phyloP scores from a whole-genome alignment of 2,888 invertebrate genomes.

The Drymonia ruficornis region DNA sequence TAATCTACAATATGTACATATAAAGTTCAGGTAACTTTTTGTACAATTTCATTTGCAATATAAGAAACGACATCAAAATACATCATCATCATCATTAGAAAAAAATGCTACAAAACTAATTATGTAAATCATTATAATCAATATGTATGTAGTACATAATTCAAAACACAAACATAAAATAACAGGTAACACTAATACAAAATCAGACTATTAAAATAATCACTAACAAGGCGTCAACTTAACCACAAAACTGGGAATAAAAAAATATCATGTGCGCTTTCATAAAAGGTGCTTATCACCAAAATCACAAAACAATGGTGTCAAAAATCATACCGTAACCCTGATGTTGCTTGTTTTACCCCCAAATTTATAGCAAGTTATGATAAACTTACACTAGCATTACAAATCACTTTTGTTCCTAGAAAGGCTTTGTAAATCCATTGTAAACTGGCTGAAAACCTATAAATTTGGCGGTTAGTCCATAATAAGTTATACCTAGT shows the following conservation, averaged over 20 bases:
- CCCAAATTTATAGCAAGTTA: too few species aligned
- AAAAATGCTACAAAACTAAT: conserved; percentile 33
- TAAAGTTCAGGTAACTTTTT: conserved; percentile 77
- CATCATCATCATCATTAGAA: conserved; percentile 27
- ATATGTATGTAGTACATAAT: conserved; percentile 22
- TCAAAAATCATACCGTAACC: conserved; percentile 38
- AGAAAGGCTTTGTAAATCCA: too few species aligned
- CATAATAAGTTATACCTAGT: conserved; percentile 29
- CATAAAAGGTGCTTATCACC: conserved; percentile 60
- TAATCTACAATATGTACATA: conserved; percentile 50
- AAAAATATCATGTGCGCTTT: conserved; percentile 64
- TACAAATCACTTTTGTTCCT: too few species aligned
- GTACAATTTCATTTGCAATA: conserved; percentile 54
- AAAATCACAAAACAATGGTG: conserved; percentile 21
- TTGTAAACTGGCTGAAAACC: too few species aligned
- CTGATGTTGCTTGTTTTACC: conserved; percentile 53
- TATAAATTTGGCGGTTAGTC: too few species aligned
- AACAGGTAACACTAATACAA: conserved; percentile 72
- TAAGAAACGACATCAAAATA: conserved; percentile 25
- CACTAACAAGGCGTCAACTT: conserved; percentile 70
- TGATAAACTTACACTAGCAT: too few species aligned
- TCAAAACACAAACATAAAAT: conserved; percentile 60
- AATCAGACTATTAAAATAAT: conserved; percentile 75
- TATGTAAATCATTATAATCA: conserved; percentile 15
- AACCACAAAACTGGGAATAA: conserved; percentile 59